Evolutionary conservation across 1,140 invertebrate species (phyloP).

Genomic region (Drosophila mojavensis): DNA sequence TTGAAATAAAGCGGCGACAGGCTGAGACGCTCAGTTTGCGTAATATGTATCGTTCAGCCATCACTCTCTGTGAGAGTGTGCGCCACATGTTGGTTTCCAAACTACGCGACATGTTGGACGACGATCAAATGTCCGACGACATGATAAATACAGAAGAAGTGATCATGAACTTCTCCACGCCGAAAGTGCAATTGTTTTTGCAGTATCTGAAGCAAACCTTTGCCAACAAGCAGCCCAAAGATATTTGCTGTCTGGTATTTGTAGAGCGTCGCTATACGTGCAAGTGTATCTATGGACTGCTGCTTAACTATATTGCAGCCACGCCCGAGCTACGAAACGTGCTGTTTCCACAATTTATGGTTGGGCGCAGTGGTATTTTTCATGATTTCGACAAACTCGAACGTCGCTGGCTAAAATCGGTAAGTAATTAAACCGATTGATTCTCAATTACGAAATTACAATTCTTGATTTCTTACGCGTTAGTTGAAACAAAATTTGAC

Average conservation of each 20-base stretch:
- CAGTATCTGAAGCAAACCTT: constrained; percentile 85
- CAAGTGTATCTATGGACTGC: constrained; percentile 90
- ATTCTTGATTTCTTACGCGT: too few relatives aligned
- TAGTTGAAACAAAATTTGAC: too few relatives aligned
- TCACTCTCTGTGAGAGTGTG: constrained; percentile 78
- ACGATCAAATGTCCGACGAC: constrained; percentile 51
- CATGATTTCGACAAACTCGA: constrained; percentile 61
- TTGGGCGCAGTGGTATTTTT: constrained; percentile 85
- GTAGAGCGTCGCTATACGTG: constrained; percentile 91
- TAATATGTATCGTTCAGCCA: constrained; percentile 83
- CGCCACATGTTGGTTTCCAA: constrained; percentile 60
- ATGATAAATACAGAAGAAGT: constrained; percentile 62
- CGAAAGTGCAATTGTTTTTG: constrained; percentile 86
- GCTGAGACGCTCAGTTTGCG: constrained; percentile 83
- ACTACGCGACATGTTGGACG: constrained; percentile 53
- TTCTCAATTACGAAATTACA: too few relatives aligned
- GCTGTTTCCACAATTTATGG: constrained; percentile 88
- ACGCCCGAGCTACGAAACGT: constrained; percentile 85
- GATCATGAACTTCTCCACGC: constrained; percentile 85
- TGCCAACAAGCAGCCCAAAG: constrained; percentile 66
- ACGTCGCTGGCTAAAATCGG: constrained; percentile 85
- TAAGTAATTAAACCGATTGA: constrained; percentile 13
- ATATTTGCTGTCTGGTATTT: constrained; percentile 93
- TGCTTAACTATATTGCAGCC: constrained; percentile 86
- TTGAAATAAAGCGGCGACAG: constrained; percentile 87